These are phyloP conservation scores for Protosalanx chinensis DNA, from an alignment of 2,797 vertebrate species.

Conservation along the genomic window DNA sequence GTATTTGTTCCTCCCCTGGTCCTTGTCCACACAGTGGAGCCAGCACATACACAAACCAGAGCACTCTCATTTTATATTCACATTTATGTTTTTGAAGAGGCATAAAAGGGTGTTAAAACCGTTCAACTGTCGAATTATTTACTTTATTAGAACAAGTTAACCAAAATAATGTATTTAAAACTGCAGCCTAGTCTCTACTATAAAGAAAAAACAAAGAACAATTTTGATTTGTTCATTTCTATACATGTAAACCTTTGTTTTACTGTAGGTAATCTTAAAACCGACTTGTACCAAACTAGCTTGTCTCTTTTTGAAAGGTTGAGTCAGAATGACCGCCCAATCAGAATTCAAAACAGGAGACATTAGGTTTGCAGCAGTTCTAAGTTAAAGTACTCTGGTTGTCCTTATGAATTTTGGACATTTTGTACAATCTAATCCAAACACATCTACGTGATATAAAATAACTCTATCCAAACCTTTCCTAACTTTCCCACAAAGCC, in stretches of 20 bases:
- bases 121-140: no score
- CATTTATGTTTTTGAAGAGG: not conserved
- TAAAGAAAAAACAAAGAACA: no score
- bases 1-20: conserved; percentile 19
- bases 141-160: not conserved
- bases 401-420: not conserved
- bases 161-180: no score
- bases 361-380: not conserved
- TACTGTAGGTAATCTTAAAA: not conserved
- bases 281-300: conserved; percentile 1
- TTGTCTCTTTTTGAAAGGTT: conserved; percentile 8
- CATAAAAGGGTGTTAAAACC: no score
- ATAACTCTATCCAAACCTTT: conserved; percentile 17
- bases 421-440: conserved; percentile 20
- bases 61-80: conserved; percentile 31
- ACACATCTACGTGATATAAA: conserved; percentile 44
- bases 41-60: conserved; percentile 41
- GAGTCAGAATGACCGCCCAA: conserved; percentile 17
- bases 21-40: conserved; percentile 51
- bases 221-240: no score
- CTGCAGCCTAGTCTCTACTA: not conserved
- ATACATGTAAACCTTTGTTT: not conserved
- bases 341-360: conserved; percentile 11
- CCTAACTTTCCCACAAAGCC: conserved; percentile 36
- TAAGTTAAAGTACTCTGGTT: conserved; percentile 1